A percentile compares a stretch with the other conserved stretches of the same genome.
Evolutionary conservation across 1,140 invertebrate genomes (phyloP).

Genomic region (Archivesica marissinica): DNA sequence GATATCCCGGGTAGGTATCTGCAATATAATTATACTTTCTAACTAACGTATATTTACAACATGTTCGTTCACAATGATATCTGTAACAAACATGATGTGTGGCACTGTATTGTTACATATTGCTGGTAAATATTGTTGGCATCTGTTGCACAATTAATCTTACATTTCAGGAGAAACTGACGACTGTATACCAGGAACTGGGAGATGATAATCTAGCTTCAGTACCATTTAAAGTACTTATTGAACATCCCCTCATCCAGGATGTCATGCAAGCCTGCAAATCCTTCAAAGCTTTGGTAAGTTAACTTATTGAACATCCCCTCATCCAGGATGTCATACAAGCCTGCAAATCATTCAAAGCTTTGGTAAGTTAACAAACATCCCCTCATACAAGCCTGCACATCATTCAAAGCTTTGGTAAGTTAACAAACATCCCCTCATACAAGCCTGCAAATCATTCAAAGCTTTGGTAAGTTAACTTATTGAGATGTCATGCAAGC

Average conservation of each 20-base stretch:
- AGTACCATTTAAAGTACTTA: slow-evolving; percentile 76
- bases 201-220: slow-evolving; percentile 73
- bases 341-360: slow-evolving; percentile 78
- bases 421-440: not conserved
- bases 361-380: slow-evolving; percentile 72
- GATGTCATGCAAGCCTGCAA: slow-evolving; percentile 78
- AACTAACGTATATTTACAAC: no score
- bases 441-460: not conserved
- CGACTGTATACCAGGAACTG: slow-evolving; percentile 78
- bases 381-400: not conserved
- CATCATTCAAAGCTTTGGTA: not conserved
- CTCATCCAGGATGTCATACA: slow-evolving; percentile 81
- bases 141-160: no score
- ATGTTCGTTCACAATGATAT: no score
- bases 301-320: slow-evolving; percentile 81
- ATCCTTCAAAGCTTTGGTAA: slow-evolving; percentile 80
- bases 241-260: slow-evolving; percentile 82
- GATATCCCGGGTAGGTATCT: no score
- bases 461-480: not conserved
- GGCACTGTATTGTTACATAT: no score
- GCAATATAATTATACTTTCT: no score
- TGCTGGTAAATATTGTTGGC: no score
- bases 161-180: slow-evolving; percentile 77
- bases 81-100: no score
- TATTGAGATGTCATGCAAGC: not conserved